Conservation (phyloP, 2,113 vertebrate genomes). For the Dendropsophus ebraccatus region DNA sequence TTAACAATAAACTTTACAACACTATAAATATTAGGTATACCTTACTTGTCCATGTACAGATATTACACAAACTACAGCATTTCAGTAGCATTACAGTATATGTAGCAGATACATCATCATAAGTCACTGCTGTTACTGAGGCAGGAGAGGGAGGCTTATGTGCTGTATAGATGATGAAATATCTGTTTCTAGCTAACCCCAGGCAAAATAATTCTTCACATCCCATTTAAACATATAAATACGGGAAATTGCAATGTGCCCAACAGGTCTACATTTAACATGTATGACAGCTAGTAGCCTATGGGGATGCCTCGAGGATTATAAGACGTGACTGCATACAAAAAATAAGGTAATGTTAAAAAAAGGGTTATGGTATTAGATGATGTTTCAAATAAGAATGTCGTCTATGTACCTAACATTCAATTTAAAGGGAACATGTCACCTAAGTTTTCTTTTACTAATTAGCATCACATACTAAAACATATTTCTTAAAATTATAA, state of each 20-base stretch:
- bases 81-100: neutral
- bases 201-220: neutral
- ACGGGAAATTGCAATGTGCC: neutral
- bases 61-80: neutral
- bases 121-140: neutral
- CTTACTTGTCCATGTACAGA: too few species aligned
- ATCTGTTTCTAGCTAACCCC: neutral
- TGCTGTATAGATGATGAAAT: neutral
- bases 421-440: too few species aligned
- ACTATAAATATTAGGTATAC: too few species aligned
- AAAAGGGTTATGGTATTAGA: neutral
- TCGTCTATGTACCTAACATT: neutral
- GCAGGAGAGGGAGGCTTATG: neutral
- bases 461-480: too few species aligned
- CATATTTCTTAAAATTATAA: too few species aligned
- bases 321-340: neutral
- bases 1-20: too few species aligned
- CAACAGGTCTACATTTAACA: neutral
- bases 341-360: neutral
- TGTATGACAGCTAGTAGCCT: neutral
- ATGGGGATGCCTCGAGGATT: neutral
- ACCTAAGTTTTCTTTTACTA: too few species aligned
- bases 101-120: neutral
- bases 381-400: neutral
- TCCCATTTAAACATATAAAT: neutral